These are phyloP conservation scores for Cyphomyrmex costatus DNA, from an alignment of 1,140 invertebrate genomes.

Conservation along the genomic window DNA sequence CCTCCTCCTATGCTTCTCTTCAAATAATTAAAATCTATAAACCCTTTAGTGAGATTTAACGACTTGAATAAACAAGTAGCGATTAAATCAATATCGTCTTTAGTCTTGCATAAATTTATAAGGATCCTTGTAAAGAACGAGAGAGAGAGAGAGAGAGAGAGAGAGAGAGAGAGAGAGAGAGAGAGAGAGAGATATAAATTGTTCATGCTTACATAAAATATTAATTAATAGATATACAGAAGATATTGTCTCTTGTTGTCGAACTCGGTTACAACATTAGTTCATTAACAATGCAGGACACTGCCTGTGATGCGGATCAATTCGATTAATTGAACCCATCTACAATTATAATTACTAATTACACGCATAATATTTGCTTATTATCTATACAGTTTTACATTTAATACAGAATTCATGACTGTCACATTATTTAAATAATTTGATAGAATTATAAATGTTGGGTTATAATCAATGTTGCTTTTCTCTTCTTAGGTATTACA, in stretches of 20 bases:
- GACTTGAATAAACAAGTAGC: background rate
- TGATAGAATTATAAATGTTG: background rate
- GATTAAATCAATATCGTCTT: slow-evolving; percentile 13
- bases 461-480: background rate
- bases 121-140: background rate
- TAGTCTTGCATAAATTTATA: background rate
- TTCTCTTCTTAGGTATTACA: slow-evolving; percentile 5
- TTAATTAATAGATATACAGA: background rate
- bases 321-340: slow-evolving; percentile 28
- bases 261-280: background rate
- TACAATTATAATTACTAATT: slow-evolving; percentile 50
- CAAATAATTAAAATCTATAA: slow-evolving; percentile 52
- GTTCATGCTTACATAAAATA: background rate
- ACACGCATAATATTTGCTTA: background rate
- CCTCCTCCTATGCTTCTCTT: no score
- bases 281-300: slow-evolving; percentile 11
- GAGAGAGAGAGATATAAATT: background rate
- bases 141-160: background rate
- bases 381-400: background rate
- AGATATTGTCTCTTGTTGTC: background rate
- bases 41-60: slow-evolving; percentile 27
- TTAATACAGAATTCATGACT: slow-evolving; percentile 15
- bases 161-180: background rate
- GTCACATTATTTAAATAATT: background rate
- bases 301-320: background rate